phyloP scores from a whole-genome alignment of 2,113 vertebrate species.

The Notarius quadriscutis region DNA sequence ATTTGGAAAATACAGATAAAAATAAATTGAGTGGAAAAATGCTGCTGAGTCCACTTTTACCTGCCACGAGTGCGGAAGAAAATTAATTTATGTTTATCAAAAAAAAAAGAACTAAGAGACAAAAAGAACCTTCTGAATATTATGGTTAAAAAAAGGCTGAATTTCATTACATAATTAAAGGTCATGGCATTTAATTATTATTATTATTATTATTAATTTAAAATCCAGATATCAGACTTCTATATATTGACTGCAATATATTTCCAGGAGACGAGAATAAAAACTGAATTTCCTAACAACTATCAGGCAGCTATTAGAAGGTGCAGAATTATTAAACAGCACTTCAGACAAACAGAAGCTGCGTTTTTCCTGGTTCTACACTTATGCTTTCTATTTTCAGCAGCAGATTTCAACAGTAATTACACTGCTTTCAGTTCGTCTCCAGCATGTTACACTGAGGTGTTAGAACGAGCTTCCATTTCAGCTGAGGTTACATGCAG shows the following conservation, averaged over 20 bases:
- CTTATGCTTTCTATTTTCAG: conserved; percentile 50
- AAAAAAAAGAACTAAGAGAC: not conserved
- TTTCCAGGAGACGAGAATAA: not conserved
- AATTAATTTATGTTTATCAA: conserved; percentile 23
- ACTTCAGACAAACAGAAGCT: not conserved
- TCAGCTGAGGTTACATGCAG: not conserved
- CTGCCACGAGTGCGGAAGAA: not conserved
- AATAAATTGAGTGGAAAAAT: conserved; percentile 11
- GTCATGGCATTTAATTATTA: not conserved
- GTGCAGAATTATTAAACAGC: conserved; percentile 17
- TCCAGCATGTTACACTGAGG: conserved; percentile 46
- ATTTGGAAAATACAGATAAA: conserved; percentile 1
- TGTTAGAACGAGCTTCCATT: conserved; percentile 50
- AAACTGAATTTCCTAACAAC: not conserved
- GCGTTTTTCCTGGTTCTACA: conserved; percentile 25
- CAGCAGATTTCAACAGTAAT: conserved; percentile 45
- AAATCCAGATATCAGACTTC: not conserved
- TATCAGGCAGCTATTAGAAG: not conserved
- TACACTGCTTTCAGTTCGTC: conserved; percentile 54
- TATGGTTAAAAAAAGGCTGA: not conserved
- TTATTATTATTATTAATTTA: not conserved
- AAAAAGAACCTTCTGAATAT: not conserved
- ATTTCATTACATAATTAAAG: not conserved
- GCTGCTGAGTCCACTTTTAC: not conserved
- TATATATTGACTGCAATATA: not conserved